A percentile compares a stretch with the other conserved stretches of the same genome.
Evolutionary conservation across 1,140 invertebrate genomes (phyloP).

Genomic region (Mizuhopecten yessoensis): DNA sequence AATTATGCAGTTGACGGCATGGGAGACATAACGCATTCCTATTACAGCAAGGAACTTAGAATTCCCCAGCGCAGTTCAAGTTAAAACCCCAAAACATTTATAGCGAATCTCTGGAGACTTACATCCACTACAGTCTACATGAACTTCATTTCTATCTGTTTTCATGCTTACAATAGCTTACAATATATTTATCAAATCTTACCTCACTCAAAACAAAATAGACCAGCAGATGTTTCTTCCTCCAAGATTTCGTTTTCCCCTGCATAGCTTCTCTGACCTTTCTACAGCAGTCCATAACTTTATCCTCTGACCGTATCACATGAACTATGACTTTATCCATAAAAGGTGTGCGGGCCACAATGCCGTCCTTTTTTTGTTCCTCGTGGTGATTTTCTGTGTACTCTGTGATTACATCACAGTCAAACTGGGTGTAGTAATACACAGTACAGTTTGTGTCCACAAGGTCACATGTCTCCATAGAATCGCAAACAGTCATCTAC

Average conservation of each 20-base stretch:
- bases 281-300: background rate
- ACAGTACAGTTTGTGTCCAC: background rate
- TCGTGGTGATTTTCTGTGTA: background rate
- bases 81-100: too few species aligned
- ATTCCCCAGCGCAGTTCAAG: too few species aligned
- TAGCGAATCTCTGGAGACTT: too few species aligned
- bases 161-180: background rate
- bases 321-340: slow-evolving; percentile 15
- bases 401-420: background rate
- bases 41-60: background rate
- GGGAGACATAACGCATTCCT: background rate
- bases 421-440: slow-evolving; percentile 10
- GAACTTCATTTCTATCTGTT: too few species aligned
- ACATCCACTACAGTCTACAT: too few species aligned
- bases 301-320: background rate
- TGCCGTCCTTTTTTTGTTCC: background rate
- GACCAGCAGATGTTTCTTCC: background rate
- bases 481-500: background rate
- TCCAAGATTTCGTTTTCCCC: background rate
- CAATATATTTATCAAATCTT: background rate
- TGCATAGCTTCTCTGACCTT: background rate
- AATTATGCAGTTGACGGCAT: background rate
- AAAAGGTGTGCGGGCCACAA: background rate
- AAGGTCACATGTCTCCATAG: background rate
- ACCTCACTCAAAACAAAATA: slow-evolving; percentile 34